A percentile compares a stretch with the other conserved stretches of the same genome.
These are phyloP conservation scores for Neopelma chrysocephalum DNA, from an alignment of 2,797 vertebrate genomes.

Conservation along the genomic window DNA sequence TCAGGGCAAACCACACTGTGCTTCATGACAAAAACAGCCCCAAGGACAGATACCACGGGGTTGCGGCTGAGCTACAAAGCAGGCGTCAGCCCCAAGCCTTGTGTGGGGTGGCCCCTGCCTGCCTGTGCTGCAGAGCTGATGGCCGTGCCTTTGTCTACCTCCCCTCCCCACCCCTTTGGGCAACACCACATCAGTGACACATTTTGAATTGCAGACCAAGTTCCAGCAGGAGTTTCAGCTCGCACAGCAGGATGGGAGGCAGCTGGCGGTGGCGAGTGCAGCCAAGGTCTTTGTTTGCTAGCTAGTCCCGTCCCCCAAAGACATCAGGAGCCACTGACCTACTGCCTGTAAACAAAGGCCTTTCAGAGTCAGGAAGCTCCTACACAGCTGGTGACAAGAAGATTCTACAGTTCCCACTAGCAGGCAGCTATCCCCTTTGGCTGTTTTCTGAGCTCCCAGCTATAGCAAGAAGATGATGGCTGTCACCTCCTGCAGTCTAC, in stretches of 20 bases:
- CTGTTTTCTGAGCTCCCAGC: not conserved
- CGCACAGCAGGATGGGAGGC: not conserved
- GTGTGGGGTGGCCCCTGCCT: not conserved
- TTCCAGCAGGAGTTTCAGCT: constrained; percentile 53
- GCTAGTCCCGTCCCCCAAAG: constrained; percentile 29
- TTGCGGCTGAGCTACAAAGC: not conserved
- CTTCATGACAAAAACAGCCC: constrained; percentile 6
- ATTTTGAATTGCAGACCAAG: constrained; percentile 47
- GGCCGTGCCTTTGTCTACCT: constrained; percentile 10
- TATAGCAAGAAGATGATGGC: not conserved
- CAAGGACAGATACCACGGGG: not conserved
- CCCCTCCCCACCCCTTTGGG: constrained; percentile 23
- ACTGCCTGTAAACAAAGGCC: constrained; percentile 59
- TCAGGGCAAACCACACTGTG: not conserved
- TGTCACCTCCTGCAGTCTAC: not conserved
- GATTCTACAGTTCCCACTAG: constrained; percentile 1
- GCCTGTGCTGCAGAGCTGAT: not conserved
- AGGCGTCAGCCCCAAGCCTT: not conserved
- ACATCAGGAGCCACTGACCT: constrained; percentile 50
- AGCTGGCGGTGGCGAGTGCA: constrained; percentile 18
- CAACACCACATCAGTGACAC: constrained; percentile 56
- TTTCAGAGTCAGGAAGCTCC: constrained; percentile 49
- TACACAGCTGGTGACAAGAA: constrained; percentile 30
- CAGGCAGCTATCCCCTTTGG: constrained; percentile 14
- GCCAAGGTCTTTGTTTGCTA: constrained; percentile 60